phyloP scores from a whole-genome alignment of 2,888 invertebrate species.

The Drosophila neonasuta region DNA sequence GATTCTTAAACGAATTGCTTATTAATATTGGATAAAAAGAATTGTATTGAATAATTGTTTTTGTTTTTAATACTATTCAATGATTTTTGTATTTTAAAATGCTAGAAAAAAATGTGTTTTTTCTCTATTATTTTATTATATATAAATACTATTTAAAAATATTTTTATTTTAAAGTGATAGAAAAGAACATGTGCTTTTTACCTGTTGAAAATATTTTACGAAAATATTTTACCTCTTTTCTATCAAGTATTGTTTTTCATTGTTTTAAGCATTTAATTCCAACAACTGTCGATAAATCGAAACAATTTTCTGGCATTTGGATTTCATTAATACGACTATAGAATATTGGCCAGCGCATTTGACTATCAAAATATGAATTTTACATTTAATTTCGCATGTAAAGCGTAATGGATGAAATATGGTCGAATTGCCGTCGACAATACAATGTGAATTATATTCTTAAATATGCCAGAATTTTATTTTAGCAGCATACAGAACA shows the following conservation, averaged over 20 bases:
- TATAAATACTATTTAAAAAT: no score
- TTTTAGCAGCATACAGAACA: conserved; percentile 34
- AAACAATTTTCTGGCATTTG: conserved; percentile 2
- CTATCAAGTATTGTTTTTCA: neutral
- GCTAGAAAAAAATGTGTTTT: no score
- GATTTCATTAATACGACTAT: conserved; percentile 5
- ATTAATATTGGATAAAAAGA: no score
- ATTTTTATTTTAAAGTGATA: no score
- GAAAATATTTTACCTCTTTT: neutral
- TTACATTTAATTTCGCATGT: conserved; percentile 34
- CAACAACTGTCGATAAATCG: conserved; percentile 2
- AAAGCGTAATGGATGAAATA: conserved; percentile 33
- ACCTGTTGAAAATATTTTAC: no score
- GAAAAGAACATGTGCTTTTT: no score
- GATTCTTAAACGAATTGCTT: no score
- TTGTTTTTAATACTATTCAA: no score
- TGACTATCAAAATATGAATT: conserved; percentile 25
- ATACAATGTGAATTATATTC: conserved; percentile 31
- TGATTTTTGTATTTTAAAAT: no score
- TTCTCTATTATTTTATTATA: no score
- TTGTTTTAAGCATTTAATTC: neutral
- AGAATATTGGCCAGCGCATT: neutral
- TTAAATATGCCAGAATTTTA: conserved; percentile 40
- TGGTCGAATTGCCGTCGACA: conserved; percentile 22
- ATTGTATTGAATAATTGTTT: no score